Conservation (phyloP, 2,888 invertebrate species). For the Nebria brevicollis region DNA sequence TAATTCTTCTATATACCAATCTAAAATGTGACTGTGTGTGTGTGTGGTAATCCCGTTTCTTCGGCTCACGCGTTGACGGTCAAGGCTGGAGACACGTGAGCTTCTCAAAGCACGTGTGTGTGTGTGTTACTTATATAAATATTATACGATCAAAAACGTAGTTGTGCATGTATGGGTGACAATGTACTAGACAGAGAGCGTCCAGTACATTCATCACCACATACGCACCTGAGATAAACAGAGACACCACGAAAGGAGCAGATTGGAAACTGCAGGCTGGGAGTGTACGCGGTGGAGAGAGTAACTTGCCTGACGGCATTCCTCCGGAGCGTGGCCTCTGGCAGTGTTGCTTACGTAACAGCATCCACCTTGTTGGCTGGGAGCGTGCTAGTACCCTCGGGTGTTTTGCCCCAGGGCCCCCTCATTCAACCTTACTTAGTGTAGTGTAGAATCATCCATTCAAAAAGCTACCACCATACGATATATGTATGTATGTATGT, state of each 20-base stretch:
- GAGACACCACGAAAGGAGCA: background rate
- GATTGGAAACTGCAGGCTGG: conserved; percentile 24
- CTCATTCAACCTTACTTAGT: conserved; percentile 11
- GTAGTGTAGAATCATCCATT: conserved; percentile 8
- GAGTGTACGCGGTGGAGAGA: conserved; percentile 8
- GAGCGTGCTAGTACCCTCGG: conserved; percentile 19
- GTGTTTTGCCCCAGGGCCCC: conserved; percentile 12
- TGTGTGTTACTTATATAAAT: background rate
- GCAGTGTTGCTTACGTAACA: conserved; percentile 20
- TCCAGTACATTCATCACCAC: background rate
- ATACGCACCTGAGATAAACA: conserved; percentile 1
- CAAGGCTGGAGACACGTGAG: conserved; percentile 44
- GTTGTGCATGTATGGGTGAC: conserved; percentile 11
- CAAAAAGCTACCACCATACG: conserved; percentile 12
- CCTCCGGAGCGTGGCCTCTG: conserved; percentile 51
- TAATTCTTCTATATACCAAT: background rate
- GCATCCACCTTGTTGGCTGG: conserved; percentile 10
- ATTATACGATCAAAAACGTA: background rate
- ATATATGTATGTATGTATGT: background rate
- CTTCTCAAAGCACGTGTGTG: background rate
- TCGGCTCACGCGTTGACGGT: conserved; percentile 29
- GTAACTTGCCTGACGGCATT: conserved; percentile 64
- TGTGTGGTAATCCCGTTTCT: conserved; percentile 19
- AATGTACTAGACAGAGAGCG: background rate
- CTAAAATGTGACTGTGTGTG: conserved; percentile 8